Evolutionary conservation across 2,797 vertebrate species (phyloP).

Genomic region (Ctenopoma multispine): DNA sequence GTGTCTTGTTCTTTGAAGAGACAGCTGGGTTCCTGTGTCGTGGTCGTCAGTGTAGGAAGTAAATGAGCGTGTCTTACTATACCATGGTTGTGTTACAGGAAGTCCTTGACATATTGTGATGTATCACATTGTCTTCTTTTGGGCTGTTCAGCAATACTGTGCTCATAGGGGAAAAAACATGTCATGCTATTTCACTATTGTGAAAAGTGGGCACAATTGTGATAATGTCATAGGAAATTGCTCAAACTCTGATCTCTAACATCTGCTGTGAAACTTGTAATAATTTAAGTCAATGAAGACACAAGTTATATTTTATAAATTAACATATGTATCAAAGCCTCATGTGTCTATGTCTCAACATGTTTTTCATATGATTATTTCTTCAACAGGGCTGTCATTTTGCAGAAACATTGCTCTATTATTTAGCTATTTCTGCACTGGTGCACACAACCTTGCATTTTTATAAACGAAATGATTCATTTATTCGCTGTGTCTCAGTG

Average conservation of each 20-base stretch:
- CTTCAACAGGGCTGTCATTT: neutral
- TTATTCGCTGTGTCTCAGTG: conserved; percentile 15
- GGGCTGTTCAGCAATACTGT: conserved; percentile 35
- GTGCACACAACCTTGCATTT: conserved; percentile 32
- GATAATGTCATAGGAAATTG: conserved; percentile 45
- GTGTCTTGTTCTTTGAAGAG: conserved; percentile 75
- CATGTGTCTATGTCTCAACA: conserved; percentile 15
- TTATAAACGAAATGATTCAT: conserved; percentile 16
- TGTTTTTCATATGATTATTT: conserved; percentile 30
- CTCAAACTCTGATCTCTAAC: conserved; percentile 51
- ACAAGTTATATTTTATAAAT: conserved; percentile 14
- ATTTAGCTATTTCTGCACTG: conserved; percentile 33
- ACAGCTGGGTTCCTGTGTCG: conserved; percentile 51
- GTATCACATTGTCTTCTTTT: conserved; percentile 40
- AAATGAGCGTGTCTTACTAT: conserved; percentile 31
- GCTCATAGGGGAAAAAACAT: conserved; percentile 41
- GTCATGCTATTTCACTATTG: conserved; percentile 49
- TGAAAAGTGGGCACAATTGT: conserved; percentile 36
- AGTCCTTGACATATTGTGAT: conserved; percentile 62
- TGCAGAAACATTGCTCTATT: conserved; percentile 26
- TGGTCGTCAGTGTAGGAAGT: conserved; percentile 36
- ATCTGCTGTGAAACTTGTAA: conserved; percentile 43
- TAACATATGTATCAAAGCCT: conserved; percentile 20
- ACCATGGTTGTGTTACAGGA: conserved; percentile 44
- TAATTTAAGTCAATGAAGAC: conserved; percentile 22